phyloP scores from a whole-genome alignment of 2,797 vertebrate genomes.

The Iguana delicatissima region DNA sequence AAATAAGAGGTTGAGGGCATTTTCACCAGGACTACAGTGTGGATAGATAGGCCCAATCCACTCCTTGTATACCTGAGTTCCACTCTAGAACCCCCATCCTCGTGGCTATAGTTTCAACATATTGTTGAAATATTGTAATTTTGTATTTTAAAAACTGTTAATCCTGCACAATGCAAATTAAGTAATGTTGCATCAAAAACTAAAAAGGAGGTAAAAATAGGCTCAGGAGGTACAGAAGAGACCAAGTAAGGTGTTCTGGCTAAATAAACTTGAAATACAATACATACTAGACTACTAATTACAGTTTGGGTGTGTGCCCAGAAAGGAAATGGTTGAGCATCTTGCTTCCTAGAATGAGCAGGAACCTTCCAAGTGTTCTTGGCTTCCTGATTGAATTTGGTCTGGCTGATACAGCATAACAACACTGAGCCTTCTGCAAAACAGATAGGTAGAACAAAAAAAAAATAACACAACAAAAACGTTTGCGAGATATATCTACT shows the following conservation, averaged over 20 bases:
- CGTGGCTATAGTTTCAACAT: not conserved
- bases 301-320: not conserved
- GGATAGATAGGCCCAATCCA: not conserved
- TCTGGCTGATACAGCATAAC: not conserved
- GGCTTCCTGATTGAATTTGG: not conserved
- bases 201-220: not conserved
- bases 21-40: not conserved
- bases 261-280: not conserved
- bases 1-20: not conserved
- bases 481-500: not conserved
- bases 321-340: not conserved
- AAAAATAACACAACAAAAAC: not conserved
- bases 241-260: not conserved
- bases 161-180: not conserved
- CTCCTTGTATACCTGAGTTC: not conserved
- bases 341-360: not conserved
- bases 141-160: not conserved
- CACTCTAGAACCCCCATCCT: not conserved
- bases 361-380: not conserved
- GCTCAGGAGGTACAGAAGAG: not conserved
- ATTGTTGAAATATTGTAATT: not conserved
- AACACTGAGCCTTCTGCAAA: not conserved
- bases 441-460: not conserved
- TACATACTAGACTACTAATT: not conserved
- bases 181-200: not conserved